phyloP scores from a whole-genome alignment of 2,888 invertebrate genomes.

The Rhagonycha fulva region DNA sequence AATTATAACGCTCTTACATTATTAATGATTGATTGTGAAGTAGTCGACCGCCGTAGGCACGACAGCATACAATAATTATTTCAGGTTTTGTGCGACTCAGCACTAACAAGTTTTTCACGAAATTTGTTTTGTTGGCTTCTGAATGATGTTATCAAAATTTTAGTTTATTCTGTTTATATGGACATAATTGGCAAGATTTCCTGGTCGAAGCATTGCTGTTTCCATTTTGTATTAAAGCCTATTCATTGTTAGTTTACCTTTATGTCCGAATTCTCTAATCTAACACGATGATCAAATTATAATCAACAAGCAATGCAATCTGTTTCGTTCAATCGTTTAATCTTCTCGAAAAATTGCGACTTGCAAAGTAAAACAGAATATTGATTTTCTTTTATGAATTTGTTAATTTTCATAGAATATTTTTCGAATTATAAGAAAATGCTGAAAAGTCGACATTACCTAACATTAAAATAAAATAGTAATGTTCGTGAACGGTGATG shows the following conservation, averaged over 20 bases:
- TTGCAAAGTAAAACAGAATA: not conserved
- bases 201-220: not conserved
- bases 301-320: not conserved
- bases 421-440: not conserved
- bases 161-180: not conserved
- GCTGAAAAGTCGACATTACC: not conserved
- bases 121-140: not conserved
- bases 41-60: not conserved
- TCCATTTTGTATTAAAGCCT: not conserved
- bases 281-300: not conserved
- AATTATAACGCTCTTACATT: not conserved
- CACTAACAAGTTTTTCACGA: not conserved
- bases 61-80: not conserved
- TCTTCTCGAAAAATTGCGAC: not conserved
- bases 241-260: not conserved
- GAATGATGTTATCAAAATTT: not conserved
- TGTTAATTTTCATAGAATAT: too few relatives aligned
- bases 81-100: not conserved
- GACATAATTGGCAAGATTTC: not conserved
- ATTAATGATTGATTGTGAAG: not conserved
- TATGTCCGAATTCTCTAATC: not conserved
- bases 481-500: not conserved
- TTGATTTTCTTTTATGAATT: not conserved
- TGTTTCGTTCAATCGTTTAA: not conserved
- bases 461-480: too few relatives aligned